Base-by-base conservation (phyloP, 2,888 invertebrate species). In the Leuctra nigra region DNA sequence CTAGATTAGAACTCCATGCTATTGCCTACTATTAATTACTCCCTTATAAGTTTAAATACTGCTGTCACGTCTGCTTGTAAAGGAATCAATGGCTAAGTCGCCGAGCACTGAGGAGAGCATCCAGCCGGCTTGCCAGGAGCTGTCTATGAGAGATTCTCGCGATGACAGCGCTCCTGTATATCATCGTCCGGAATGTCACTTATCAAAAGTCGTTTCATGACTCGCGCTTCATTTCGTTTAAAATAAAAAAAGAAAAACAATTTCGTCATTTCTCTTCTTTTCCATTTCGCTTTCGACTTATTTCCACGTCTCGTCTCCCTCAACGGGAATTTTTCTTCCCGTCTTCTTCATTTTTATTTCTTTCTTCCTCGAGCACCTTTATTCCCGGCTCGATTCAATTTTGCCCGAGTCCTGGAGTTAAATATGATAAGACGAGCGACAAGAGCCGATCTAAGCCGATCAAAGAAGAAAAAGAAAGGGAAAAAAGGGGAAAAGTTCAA, bases 371-470 rank as follows among this genome's bases (percentile, higher is more conserved):
- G 44, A 2, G 4, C 29, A 29, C 29, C 29, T 29, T 29, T 29
- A 29, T 29, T 6, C 6, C 20, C 44, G 20, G 23, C 23, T 44
- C 44, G 44, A 44, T 44, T 44, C 44, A 44, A 44, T 44, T 44
- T 44, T 3, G 18, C 18, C 9, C 23, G 44, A 18, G 23, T 22
- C 4, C n/a, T 18, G 16, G 2, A 23, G 44, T 23, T 44, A 44
- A 50, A 50, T 50, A 50, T 50, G 50, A 50, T 50, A 50, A 50
- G 50, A 50, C 35, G 18, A 18, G 44, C 44, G 50, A 35, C 50
- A 22, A 35, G 50, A 35, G 16, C 50, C 50, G 50, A 33, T 44
- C 33, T 50, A 50, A 50, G 50, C 50, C 33, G 50, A 50, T 44
- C 44, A 44, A 44, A 44, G 44, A n/a, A 20, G 20, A 44, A 23